A percentile compares a stretch with the other conserved stretches of the same genome.
Evolutionary conservation across 2,888 invertebrate species (phyloP).

Genomic region (Chrysotoxum bicinctum): DNA sequence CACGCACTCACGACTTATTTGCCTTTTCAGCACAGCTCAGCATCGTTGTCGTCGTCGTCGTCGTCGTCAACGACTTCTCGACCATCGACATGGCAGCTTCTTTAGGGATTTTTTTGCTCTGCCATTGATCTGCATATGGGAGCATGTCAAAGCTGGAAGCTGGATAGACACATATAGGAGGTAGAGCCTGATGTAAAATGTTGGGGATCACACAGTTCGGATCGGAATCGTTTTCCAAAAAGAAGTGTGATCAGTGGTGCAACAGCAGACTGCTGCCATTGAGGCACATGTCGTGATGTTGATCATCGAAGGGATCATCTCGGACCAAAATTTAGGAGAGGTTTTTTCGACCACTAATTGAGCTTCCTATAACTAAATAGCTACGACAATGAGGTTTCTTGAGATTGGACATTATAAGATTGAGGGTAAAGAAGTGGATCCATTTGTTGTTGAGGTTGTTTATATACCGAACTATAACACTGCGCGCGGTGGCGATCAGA

Average conservation of each 20-base stretch:
- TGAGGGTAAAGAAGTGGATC: constrained; percentile 46
- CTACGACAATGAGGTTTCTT: background rate
- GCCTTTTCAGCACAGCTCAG: background rate
- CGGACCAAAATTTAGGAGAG: constrained; percentile 64
- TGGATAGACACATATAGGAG: constrained; percentile 26
- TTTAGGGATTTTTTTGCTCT: constrained; percentile 48
- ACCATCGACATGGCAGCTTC: constrained; percentile 53
- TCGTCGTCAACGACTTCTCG: background rate
- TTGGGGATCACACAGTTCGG: constrained; percentile 61
- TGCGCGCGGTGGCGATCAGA: background rate
- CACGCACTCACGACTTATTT: constrained; percentile 72
- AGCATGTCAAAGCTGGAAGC: constrained; percentile 44
- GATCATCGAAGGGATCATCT: constrained; percentile 69
- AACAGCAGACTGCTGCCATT: background rate
- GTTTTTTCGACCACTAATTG: constrained; percentile 59
- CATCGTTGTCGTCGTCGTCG: background rate
- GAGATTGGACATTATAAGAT: constrained; percentile 51
- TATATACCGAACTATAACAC: background rate
- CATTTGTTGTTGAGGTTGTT: background rate
- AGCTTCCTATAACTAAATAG: background rate
- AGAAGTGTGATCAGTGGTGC: constrained; percentile 53
- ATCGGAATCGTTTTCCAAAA: constrained; percentile 49
- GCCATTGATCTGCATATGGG: constrained; percentile 67
- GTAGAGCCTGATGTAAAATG: background rate
- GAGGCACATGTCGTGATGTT: constrained; percentile 71